Evolutionary conservation across 2,797 vertebrate species (phyloP).

Genomic region (Erithacus rubecula): DNA sequence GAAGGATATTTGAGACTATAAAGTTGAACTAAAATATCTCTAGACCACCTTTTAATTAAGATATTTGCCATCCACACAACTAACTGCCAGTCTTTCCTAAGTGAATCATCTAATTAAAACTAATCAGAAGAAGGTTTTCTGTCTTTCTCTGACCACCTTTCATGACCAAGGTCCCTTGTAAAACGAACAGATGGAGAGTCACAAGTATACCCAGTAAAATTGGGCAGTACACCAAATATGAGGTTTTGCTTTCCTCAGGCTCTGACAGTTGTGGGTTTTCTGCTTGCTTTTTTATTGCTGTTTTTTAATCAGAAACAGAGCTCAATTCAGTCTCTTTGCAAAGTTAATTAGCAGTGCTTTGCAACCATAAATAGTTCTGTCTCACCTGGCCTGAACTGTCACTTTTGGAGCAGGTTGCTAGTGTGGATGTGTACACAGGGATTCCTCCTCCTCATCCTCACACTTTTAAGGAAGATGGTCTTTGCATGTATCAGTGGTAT

Average conservation of each 20-base stretch:
- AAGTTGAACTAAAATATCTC: not conserved
- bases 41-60: not conserved
- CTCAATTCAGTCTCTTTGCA: not conserved
- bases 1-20: not conserved
- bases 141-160: not conserved
- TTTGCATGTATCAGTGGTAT: not conserved
- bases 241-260: not conserved
- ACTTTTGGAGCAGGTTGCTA: not conserved
- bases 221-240: not conserved
- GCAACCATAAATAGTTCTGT: not conserved
- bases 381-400: not conserved
- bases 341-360: not conserved
- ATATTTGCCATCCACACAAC: not conserved
- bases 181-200: not conserved
- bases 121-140: not conserved
- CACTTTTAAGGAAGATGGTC: not conserved
- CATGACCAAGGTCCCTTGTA: not conserved
- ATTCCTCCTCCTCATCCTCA: not conserved
- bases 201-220: not conserved
- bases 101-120: slow-evolving; percentile 23
- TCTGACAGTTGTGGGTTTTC: not conserved
- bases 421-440: not conserved
- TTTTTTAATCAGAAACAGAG: slow-evolving; percentile 7
- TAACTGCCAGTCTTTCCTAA: not conserved
- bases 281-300: not conserved